These are phyloP conservation scores for Phoxinus phoxinus DNA, from an alignment of 2,113 vertebrate genomes.

Conservation along the genomic window DNA sequence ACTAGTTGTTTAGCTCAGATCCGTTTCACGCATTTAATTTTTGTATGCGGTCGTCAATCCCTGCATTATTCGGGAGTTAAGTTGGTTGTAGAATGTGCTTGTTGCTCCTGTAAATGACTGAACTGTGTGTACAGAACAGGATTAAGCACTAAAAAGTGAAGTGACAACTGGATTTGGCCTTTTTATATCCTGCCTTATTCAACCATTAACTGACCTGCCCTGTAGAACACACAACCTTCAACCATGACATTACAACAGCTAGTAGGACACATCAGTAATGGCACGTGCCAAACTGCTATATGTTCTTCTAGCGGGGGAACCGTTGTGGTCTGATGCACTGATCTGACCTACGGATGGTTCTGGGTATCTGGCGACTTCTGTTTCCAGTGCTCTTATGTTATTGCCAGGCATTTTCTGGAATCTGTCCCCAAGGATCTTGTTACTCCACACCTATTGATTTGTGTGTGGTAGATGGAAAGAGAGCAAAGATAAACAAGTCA, in stretches of 20 bases:
- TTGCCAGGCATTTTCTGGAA: conserved; percentile 27
- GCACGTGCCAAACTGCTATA: background rate
- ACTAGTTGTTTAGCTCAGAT: too few relatives aligned
- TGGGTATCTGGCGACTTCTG: conserved; percentile 7
- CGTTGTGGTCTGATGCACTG: background rate
- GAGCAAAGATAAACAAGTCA: conserved; percentile 1
- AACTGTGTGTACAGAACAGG: too few relatives aligned
- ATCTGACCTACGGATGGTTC: background rate
- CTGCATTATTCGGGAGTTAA: too few relatives aligned
- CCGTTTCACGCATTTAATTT: too few relatives aligned
- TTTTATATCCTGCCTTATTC: too few relatives aligned
- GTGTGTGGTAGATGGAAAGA: conserved; percentile 1
- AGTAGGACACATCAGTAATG: background rate
- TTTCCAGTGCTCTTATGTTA: background rate
- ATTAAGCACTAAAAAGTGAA: too few relatives aligned
- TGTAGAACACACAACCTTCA: too few relatives aligned
- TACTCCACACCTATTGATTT: conserved; percentile 34
- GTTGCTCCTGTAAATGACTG: too few relatives aligned
- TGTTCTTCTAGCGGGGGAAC: background rate
- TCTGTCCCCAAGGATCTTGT: conserved; percentile 28
- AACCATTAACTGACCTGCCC: too few relatives aligned
- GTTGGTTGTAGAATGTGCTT: too few relatives aligned
- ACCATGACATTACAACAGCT: background rate
- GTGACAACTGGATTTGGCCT: too few relatives aligned
- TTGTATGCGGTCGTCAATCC: too few relatives aligned